Conservation (phyloP, 2,888 invertebrate species). For the Melinopterus prodromus region DNA sequence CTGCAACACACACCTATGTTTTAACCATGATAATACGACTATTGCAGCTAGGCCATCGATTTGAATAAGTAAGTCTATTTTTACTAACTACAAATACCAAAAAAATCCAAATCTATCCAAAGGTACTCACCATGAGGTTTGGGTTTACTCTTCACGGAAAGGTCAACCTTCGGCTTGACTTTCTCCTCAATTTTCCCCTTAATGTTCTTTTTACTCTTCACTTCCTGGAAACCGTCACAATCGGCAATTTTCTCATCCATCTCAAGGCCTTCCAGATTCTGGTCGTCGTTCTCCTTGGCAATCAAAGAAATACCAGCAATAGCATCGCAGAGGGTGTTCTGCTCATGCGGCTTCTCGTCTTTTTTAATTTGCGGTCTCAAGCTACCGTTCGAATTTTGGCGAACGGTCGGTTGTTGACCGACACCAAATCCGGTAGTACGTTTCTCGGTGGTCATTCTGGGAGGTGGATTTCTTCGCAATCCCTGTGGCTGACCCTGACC, state of each 20-base stretch:
- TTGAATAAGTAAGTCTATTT: no score
- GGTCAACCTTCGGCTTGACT: slow-evolving; percentile 41
- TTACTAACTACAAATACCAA: no score
- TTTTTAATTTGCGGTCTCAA: slow-evolving; percentile 49
- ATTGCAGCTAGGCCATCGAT: no score
- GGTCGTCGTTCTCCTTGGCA: slow-evolving; percentile 57
- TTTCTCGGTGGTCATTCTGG: slow-evolving; percentile 51
- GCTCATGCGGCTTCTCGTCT: slow-evolving; percentile 65
- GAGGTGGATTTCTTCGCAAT: slow-evolving; percentile 45
- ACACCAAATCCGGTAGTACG: slow-evolving; percentile 46
- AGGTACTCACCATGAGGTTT: not conserved
- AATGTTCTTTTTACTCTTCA: slow-evolving; percentile 79
- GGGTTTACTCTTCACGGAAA: slow-evolving; percentile 31
- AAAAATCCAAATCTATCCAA: slow-evolving; percentile 5
- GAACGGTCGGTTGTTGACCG: slow-evolving; percentile 42
- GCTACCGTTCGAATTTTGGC: slow-evolving; percentile 56
- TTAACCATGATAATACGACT: no score
- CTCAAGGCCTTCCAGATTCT: slow-evolving; percentile 44
- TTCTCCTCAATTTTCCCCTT: slow-evolving; percentile 62
- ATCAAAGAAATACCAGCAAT: slow-evolving; percentile 59
- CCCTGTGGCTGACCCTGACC: not conserved
- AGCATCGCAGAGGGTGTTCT: slow-evolving; percentile 64
- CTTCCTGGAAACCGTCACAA: slow-evolving; percentile 84
- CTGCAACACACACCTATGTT: no score
- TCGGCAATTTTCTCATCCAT: slow-evolving; percentile 56